Evolutionary conservation across 2,888 invertebrate species (phyloP), one percentile per base, ranked within the genome.

Genomic region (Girardia tigrina): DNA sequence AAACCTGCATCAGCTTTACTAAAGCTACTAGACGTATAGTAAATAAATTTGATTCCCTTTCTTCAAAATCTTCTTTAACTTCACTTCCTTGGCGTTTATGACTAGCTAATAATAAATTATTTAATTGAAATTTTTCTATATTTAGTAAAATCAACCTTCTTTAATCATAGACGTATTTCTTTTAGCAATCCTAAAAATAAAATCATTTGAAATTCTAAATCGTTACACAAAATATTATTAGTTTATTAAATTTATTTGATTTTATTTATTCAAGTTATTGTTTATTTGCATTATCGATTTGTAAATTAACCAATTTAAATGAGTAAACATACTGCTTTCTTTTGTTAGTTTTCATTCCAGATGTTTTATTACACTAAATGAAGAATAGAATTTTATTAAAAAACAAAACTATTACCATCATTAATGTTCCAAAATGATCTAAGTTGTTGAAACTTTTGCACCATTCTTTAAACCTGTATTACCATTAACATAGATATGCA

Each of bases 31-130:
- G 23, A 16, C 42, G 26, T 4, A 74, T 42, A 26, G 69, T 74
- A 28, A 56, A 74, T 23, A 74, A 42, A 26, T 74, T 69, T 26
- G 69, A 56, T 42, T 74, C 74, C 8, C 42, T 16, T 20, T 74
- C 74, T n/a, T 74, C 74, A 23, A 42, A 27, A 26, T 74, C 74
- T 23, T 74, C 74, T 26, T 69, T 28, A 4, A 28, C 56, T 70
- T 74, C 74, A 42, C 42, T 69, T 26, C 56, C 56, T 42, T 74
- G 74, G 28, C 74, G 74, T 56, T 74, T 74, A 20, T 74, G 74
- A 56, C 56, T 74, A 26, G 56, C 74, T 74, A 69, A 20, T 56
- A 2, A n/a, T 20, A 56, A 20, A 12, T 20, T 56, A 6, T 20
- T 56, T 8, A 6, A 8, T 2, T 16, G 2, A 56, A 56, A 56